phyloP scores from a whole-genome alignment of 2,113 vertebrate genomes.

The pig (Sus scrofa) region DNA sequence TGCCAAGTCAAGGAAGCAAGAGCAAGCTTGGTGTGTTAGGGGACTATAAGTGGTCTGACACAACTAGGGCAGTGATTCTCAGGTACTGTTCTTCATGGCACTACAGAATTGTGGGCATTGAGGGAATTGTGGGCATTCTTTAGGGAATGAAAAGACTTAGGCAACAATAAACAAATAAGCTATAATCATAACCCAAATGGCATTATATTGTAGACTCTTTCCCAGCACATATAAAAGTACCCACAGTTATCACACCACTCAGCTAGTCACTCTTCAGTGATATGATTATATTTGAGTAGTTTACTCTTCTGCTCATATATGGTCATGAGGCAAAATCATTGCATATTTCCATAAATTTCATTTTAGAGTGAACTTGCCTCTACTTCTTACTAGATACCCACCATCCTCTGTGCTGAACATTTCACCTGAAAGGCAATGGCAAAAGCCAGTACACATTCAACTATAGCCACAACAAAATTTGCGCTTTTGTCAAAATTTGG shows the following conservation, averaged over 20 bases:
- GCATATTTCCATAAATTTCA: neutral
- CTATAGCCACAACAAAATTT: neutral
- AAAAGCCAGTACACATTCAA: neutral
- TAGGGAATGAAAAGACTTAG: neutral
- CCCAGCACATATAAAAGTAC: neutral
- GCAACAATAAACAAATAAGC: neutral
- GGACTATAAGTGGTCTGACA: neutral
- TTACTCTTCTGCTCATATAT: neutral
- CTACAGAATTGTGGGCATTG: neutral
- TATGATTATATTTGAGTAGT: neutral
- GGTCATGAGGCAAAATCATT: neutral
- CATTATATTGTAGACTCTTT: neutral
- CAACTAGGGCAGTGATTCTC: neutral
- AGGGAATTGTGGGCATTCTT: neutral
- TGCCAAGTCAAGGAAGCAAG: neutral
- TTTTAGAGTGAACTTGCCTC: neutral
- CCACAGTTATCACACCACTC: neutral
- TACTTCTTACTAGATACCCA: neutral
- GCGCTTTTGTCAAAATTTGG: neutral
- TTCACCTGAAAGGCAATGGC: neutral
- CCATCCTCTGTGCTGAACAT: neutral
- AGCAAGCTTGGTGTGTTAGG: neutral
- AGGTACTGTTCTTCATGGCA: neutral
- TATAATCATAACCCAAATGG: neutral
- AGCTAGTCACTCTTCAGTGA: neutral